Conservation (phyloP, 1,140 invertebrate species). For the Zaprionus taronus region DNA sequence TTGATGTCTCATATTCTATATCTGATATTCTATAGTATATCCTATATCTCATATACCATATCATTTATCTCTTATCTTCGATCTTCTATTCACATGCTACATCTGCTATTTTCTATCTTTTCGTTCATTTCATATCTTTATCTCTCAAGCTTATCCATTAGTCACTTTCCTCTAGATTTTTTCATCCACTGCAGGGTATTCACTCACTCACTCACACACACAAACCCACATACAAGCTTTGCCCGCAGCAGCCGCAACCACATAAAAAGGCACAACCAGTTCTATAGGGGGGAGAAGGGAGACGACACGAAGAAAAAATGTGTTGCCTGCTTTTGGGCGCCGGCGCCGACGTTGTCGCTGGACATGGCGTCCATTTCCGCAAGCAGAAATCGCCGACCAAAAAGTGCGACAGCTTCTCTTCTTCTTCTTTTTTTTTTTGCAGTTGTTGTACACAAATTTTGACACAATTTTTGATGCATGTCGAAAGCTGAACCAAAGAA, state of each 20-base stretch:
- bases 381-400: slow-evolving; percentile 38
- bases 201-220: neutral
- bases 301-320: slow-evolving; percentile 4
- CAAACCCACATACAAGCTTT: neutral
- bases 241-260: slow-evolving; percentile 1
- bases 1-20: no score
- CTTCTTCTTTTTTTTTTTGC: neutral
- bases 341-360: neutral
- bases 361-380: slow-evolving; percentile 6
- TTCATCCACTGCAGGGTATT: neutral
- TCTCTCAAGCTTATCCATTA: neutral
- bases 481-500: slow-evolving; percentile 71
- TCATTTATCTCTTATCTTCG: no score
- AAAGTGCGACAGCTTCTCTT: slow-evolving; percentile 10
- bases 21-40: no score
- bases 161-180: neutral
- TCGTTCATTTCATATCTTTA: neutral
- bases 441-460: slow-evolving; percentile 61
- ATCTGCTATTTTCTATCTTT: neutral
- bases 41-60: no score
- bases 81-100: neutral
- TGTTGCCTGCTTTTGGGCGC: slow-evolving; percentile 1
- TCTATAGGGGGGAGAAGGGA: neutral
- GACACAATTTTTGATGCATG: slow-evolving; percentile 79
- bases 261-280: neutral